Conservation (phyloP, 2,888 invertebrate genomes). For the Beris chalybata region DNA sequence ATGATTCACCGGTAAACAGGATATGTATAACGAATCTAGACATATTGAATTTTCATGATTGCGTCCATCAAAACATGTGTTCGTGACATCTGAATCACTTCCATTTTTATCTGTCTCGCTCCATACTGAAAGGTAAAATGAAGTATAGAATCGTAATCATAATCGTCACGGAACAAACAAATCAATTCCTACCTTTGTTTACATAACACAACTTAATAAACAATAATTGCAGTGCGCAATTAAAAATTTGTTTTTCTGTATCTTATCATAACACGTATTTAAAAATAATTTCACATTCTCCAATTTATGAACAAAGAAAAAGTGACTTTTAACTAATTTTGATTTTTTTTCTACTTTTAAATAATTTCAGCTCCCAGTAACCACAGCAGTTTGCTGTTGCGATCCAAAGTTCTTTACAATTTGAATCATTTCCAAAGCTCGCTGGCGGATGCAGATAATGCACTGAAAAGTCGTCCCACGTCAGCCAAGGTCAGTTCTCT, state of each 20-base stretch:
- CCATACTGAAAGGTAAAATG: too few species aligned
- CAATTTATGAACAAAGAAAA: conserved; percentile 2
- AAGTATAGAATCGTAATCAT: too few species aligned
- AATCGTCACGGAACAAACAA: too few species aligned
- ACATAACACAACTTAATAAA: too few species aligned
- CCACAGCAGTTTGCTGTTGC: conserved; percentile 65
- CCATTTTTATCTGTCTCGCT: too few species aligned
- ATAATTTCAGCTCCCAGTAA: conserved; percentile 64
- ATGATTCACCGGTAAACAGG: too few species aligned
- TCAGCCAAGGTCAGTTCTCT: conserved; percentile 66
- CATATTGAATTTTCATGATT: too few species aligned
- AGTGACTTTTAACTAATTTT: not conserved
- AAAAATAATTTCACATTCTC: not conserved
- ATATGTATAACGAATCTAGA: too few species aligned
- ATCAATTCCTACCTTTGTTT: too few species aligned
- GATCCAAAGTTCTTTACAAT: conserved; percentile 65
- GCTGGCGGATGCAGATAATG: conserved; percentile 66
- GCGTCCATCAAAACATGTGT: too few species aligned
- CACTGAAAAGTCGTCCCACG: conserved; percentile 63
- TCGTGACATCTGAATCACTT: too few species aligned
- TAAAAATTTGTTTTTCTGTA: not conserved
- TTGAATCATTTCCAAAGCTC: conserved; percentile 65
- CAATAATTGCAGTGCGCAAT: not conserved
- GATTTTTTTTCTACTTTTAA: conserved; percentile 32
- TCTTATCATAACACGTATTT: not conserved